A percentile compares a stretch with the other conserved stretches of the same genome.
Evolutionary conservation across 2,888 invertebrate species (phyloP).

Genomic region (Acanthosoma haemorrhoidale): DNA sequence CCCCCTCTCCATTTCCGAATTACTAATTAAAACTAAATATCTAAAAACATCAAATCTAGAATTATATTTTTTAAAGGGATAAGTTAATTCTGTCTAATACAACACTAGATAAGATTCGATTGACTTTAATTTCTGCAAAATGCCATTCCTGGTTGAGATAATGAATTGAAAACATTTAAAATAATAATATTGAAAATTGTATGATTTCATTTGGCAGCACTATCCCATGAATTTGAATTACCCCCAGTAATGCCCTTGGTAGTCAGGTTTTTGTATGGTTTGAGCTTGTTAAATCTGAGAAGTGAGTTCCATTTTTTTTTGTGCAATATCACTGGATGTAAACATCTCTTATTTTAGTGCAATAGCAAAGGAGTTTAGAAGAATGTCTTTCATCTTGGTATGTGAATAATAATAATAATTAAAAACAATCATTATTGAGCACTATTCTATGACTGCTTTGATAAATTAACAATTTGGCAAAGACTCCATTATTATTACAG

Average conservation of each 20-base stretch:
- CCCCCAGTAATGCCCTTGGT: background rate
- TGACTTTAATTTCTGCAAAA: too few relatives aligned
- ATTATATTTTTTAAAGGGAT: too few relatives aligned
- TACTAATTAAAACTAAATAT: too few relatives aligned
- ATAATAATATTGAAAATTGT: too few relatives aligned
- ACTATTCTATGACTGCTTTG: background rate
- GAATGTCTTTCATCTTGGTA: constrained; percentile 11
- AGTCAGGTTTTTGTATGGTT: background rate
- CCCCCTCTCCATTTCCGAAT: too few relatives aligned
- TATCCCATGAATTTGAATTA: too few relatives aligned
- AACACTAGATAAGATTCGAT: too few relatives aligned
- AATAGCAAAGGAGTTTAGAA: constrained; percentile 2
- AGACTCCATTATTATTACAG: constrained; percentile 12
- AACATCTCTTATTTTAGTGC: background rate
- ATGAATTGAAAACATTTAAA: too few relatives aligned
- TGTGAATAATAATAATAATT: background rate
- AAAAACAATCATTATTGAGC: background rate
- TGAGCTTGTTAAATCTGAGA: background rate
- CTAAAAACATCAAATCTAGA: too few relatives aligned
- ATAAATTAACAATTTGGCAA: background rate
- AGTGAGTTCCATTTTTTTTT: background rate
- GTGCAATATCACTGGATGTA: background rate
- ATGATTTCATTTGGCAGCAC: too few relatives aligned
- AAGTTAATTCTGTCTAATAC: too few relatives aligned
- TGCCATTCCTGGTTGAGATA: too few relatives aligned